Evolutionary conservation across 2,888 invertebrate genomes (phyloP), one percentile per base, ranked within the genome.

Genomic region (Drosophila birchii): DNA sequence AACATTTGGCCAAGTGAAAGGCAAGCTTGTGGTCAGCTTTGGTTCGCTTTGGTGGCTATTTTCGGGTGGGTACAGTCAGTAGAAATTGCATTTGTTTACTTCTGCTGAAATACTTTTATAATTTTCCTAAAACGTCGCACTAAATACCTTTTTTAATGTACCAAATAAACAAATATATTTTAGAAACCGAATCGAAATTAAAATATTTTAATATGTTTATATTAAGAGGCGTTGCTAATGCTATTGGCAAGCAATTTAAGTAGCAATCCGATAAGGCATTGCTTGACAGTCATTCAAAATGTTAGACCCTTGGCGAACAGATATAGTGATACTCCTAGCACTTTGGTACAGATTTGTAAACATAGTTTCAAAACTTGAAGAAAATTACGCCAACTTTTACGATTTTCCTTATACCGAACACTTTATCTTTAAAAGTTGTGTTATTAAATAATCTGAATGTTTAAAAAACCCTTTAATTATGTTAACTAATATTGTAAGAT

Each of bases 1-100:
- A 41, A 53, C 41, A 38, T 12, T 62, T 72, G 71, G 56, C 41
- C 41, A 55, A 70, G 45, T 26, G 69, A 68, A 68, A 57, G 56
- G 34, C 63, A 39, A 26, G 23, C 23, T 56, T 56, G 39, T 57
- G 69, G 39, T 68, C 68, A 56, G 34, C 11, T 38, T 39, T 4
- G 29, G 29, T 29, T 20, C n/a, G 66, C 23, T 41, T 49, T 53
- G 54, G 32, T 38, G 9, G 29, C 26, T 62, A 20, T 29, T 20
- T 60, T 59, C 7, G n/a, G 12, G 3, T 60, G 12, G 9, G 12
- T 11, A 5, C 20, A 16, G 51, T 34, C 20, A 34, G 20, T 34
- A 3, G 12, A 16, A 47, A 29, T 16, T 3, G 26, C 9, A n/a
- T 5, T 32, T 62, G 26, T 38, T 53, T 23, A 6, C 23, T 12